Percentiles rank a stretch among this genome's conserved stretches.
These are phyloP conservation scores for Canis aureus DNA, from an alignment of 2,113 vertebrate species.

Conservation along the genomic window DNA sequence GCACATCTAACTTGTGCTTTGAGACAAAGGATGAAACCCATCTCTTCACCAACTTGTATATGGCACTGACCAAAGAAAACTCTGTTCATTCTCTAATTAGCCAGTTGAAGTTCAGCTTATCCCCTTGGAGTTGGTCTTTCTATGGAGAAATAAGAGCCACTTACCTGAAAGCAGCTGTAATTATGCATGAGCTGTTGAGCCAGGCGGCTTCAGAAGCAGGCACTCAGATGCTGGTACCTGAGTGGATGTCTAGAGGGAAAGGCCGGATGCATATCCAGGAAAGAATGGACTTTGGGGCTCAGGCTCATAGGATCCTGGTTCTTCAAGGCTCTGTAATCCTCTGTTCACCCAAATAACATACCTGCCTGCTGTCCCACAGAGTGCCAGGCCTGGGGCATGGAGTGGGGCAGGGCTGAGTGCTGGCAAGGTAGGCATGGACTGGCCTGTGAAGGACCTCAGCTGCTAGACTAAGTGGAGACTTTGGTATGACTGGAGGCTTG, in stretches of 20 bases:
- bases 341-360: not conserved
- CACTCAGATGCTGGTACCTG: not conserved
- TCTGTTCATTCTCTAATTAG: not conserved
- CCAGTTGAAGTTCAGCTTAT: not conserved
- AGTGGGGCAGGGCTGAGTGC: not conserved
- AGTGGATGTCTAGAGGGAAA: not conserved
- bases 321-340: not conserved
- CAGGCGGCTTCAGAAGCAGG: not conserved
- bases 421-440: not conserved
- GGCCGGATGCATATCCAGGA: not conserved
- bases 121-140: not conserved
- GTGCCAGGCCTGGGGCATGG: not conserved
- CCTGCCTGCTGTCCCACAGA: not conserved
- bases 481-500: not conserved
- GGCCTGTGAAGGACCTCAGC: not conserved
- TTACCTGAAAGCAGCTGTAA: not conserved
- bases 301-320: not conserved
- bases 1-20: not conserved
- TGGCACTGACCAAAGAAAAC: not conserved
- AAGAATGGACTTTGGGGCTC: not conserved
- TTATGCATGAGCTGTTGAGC: not conserved
- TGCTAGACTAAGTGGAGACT: not conserved
- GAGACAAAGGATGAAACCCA: not conserved
- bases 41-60: not conserved
- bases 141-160: constrained; percentile 7